Evolutionary conservation across 2,797 vertebrate genomes (phyloP), one percentile per base, ranked within the genome.

Genomic region (Perodicticus potto): DNA sequence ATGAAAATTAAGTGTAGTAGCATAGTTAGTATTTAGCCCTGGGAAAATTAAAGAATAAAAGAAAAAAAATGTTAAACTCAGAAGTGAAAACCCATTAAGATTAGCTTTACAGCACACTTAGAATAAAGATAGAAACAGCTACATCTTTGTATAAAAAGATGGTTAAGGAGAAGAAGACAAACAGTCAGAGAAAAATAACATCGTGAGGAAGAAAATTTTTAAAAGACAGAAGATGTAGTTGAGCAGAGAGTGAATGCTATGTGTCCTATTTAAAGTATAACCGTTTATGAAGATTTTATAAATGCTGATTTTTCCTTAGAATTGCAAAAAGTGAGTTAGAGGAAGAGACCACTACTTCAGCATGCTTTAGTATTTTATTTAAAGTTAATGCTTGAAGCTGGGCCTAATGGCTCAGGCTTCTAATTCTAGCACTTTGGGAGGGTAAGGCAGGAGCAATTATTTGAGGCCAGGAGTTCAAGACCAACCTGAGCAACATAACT

Each of bases 231-330:
- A 92, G 27, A 29, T 94, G 74, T 49, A 14, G 14, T 78, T 78
- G 34, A 78, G 22, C 29, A 82, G n/a, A 93, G 40, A 86, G 12
- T 63, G n/a, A 34, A 22, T 94, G 12, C 22, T 78, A 2, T 91
- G 55, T 74, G 34, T 87, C 29, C 13, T 84, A 85, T 81, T 61
- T 92, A 20, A 83, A 63, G 19, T 10, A 65, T 61, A 49, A 65
- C 34, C n/a, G 65, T 91, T 95, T 32, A 12, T 95, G 61, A 94
- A 92, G 32, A 45, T 83, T 91, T 59, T 86, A 61, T 94, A 67
- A 92, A 76, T 85, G 13, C 10, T 2, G 34, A 0, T 94, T 96
- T 93, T 95, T 67, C 23, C 53, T 90, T 95, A 45, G 17, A 94
- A 11, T 89, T 93, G 34, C 49, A 63, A 73, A 69, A 72, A 57